These are phyloP conservation scores for Actinemys pallida DNA, from an alignment of 2,113 vertebrate species.

Conservation along the genomic window DNA sequence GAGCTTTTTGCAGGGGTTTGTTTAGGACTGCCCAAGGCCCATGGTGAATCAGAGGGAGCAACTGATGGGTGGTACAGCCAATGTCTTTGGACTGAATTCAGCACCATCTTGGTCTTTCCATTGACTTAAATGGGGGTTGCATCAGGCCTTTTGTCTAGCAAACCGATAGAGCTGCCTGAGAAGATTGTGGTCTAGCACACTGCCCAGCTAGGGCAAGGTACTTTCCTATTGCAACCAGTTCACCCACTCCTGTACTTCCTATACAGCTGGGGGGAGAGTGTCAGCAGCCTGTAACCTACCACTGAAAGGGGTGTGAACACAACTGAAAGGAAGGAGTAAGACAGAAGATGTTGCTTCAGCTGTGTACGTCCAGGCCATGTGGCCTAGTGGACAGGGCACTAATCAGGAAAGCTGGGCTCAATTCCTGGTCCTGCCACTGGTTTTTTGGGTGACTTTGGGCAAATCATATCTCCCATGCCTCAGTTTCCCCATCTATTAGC, in stretches of 20 bases:
- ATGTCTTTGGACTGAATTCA: neutral
- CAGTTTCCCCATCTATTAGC: neutral
- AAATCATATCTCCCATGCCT: too few species aligned
- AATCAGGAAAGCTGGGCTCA: neutral
- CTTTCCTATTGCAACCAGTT: neutral
- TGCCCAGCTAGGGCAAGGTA: neutral
- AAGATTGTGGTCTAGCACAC: neutral
- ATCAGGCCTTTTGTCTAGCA: neutral
- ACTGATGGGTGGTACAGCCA: neutral
- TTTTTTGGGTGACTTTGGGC: too few species aligned
- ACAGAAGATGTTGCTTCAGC: neutral
- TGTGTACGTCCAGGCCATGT: neutral
- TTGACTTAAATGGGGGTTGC: neutral
- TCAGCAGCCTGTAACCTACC: neutral
- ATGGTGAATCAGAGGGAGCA: neutral
- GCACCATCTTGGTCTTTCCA: neutral
- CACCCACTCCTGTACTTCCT: neutral
- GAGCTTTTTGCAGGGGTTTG: neutral
- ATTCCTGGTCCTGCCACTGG: too few species aligned
- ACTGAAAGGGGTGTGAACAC: neutral
- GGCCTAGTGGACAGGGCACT: neutral
- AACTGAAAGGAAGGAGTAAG: neutral
- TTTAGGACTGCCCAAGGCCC: neutral
- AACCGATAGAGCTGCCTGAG: neutral
- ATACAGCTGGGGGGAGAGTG: neutral